These are phyloP conservation scores for Sinella curviseta DNA, from an alignment of 1,140 invertebrate species.

Conservation along the genomic window DNA sequence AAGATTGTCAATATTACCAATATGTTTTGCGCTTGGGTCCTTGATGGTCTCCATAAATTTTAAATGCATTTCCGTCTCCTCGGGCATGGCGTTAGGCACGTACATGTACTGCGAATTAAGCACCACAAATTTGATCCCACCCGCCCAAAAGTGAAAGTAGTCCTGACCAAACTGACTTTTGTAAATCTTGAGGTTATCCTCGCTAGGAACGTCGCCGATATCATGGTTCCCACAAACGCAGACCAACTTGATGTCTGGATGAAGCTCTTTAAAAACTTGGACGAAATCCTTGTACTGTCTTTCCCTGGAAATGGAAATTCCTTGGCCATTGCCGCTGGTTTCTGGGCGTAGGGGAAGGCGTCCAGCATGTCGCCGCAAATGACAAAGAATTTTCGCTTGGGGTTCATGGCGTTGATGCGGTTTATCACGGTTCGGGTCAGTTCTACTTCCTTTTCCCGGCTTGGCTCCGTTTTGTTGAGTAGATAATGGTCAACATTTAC, in stretches of 20 bases:
- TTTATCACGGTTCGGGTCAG: slow-evolving; percentile 55
- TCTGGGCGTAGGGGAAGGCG: slow-evolving; percentile 54
- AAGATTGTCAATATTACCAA: slow-evolving; percentile 37
- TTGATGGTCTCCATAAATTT: slow-evolving; percentile 45
- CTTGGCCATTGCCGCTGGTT: background rate
- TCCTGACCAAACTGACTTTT: slow-evolving; percentile 60
- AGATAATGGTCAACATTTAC: slow-evolving; percentile 54
- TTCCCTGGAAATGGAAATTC: slow-evolving; percentile 32
- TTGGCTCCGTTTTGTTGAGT: slow-evolving; percentile 51
- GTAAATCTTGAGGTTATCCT: slow-evolving; percentile 55
- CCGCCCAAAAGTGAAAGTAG: slow-evolving; percentile 61
- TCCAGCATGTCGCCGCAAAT: slow-evolving; percentile 63
- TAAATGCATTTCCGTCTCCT: slow-evolving; percentile 56
- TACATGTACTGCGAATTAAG: slow-evolving; percentile 61
- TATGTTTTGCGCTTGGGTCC: slow-evolving; percentile 37
- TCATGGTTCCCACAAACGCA: slow-evolving; percentile 65
- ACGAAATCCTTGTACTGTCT: slow-evolving; percentile 58
- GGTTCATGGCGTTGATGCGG: slow-evolving; percentile 58
- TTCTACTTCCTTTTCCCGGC: slow-evolving; percentile 60
- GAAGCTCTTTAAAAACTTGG: slow-evolving; percentile 55
- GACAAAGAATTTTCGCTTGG: slow-evolving; percentile 61
- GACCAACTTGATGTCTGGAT: slow-evolving; percentile 58
- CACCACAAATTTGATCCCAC: slow-evolving; percentile 61
- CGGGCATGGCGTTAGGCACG: slow-evolving; percentile 50
- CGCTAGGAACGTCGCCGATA: slow-evolving; percentile 59